Evolutionary conservation across 2,888 invertebrate species (phyloP), one percentile per base, ranked within the genome.

Genomic region (Subacronicta megacephala): DNA sequence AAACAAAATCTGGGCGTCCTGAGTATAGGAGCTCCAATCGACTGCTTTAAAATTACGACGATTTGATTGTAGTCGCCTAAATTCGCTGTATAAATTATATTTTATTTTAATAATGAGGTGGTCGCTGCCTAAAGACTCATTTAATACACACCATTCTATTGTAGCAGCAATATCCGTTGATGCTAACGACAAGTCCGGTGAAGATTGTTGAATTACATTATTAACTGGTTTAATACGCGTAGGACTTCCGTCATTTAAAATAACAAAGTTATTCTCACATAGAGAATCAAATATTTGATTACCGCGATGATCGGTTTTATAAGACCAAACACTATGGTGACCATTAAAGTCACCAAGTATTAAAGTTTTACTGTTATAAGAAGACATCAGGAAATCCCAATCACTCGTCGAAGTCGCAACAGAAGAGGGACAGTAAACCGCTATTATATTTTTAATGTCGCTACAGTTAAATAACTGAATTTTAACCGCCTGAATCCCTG

Each of bases 361-460:
- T 10, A 42, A 16, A 3, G 41, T 42, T 26, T 26, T 26, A 29
- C 5, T 41, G 10, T 17, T 42, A 16, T 42, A 5, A 26, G 13
- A 2, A 6, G 41, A 42, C 26, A 42, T 12, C 12, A 42, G 29
- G 16, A 6, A 42, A 1, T 44, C 33, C 44, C 44, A 44, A 16
- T 33, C 44, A 44, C 7, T 18, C 6, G 38, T 7, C 18, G 1
- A 7, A 7, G 44, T 44, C 9, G n/a, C 18, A 7, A 44, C 44
- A 10, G 44, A 44, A 5, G 44, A 44, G 1, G 44, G 44, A 18
- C 33, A 44, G 13, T 44, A 44, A 18, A 44, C 7, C 2, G 13
- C 44, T 2, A 44, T 33, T 10, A 44, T 35, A 20, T 20, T 13
- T 35, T 44, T 20, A 13, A 44, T 3, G 6, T 44, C 9, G 13